Conservation (phyloP, 2,797 vertebrate species). For the Sebastes ruberrimus region DNA sequence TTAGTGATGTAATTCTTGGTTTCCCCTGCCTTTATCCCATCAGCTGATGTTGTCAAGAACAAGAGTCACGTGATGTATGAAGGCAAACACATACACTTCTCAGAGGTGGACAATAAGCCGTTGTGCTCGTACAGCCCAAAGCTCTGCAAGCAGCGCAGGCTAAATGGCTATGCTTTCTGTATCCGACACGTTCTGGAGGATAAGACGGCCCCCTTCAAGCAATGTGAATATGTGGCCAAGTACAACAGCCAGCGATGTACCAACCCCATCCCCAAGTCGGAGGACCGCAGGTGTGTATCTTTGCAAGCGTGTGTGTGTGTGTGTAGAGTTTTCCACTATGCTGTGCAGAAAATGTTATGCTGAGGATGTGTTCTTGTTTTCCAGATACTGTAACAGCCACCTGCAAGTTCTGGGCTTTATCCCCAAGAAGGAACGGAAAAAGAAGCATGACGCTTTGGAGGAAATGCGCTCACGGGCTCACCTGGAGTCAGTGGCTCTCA, state of each 20-base stretch:
- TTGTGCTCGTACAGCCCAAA: slow-evolving; percentile 99
- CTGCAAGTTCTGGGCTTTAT: slow-evolving; percentile 99
- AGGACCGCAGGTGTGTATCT: slow-evolving; percentile 92
- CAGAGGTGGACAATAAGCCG: slow-evolving; percentile 99
- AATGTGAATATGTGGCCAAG: slow-evolving; percentile 99
- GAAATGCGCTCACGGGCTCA: slow-evolving; percentile 92
- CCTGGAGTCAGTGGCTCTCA: slow-evolving; percentile 95
- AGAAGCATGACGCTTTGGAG: slow-evolving; percentile 96
- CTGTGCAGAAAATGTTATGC: neutral
- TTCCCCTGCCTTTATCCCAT: slow-evolving; percentile 69
- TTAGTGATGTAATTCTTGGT: slow-evolving; percentile 43
- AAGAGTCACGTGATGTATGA: slow-evolving; percentile 99
- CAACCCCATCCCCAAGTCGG: slow-evolving; percentile 99
- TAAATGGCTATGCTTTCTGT: slow-evolving; percentile 99
- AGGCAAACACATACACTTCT: slow-evolving; percentile 99
- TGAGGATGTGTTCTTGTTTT: slow-evolving; percentile 32
- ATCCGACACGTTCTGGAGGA: slow-evolving; percentile 99
- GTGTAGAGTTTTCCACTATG: neutral
- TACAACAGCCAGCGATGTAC: slow-evolving; percentile 99
- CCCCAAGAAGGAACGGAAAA: slow-evolving; percentile 99
- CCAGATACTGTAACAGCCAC: slow-evolving; percentile 99
- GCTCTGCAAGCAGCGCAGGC: slow-evolving; percentile 99
- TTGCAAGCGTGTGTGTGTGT: neutral
- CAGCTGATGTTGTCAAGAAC: slow-evolving; percentile 99
- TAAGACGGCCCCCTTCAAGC: slow-evolving; percentile 99